phyloP scores from a whole-genome alignment of 2,888 invertebrate genomes.

The Coenonympha glycerion region DNA sequence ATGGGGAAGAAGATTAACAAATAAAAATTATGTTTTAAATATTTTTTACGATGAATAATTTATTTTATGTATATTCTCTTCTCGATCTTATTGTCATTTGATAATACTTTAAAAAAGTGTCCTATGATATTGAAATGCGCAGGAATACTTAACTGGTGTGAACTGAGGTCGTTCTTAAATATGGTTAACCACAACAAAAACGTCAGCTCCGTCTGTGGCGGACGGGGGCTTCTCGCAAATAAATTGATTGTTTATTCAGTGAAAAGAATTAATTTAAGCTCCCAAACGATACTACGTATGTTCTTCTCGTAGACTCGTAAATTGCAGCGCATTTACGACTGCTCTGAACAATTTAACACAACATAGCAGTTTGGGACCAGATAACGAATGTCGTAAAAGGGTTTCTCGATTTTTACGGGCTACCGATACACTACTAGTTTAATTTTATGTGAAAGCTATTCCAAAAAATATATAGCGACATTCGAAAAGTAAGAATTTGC shows the following conservation, averaged over 20 bases:
- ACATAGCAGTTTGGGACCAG: conserved; percentile 18
- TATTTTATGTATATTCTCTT: no score
- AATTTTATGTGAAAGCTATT: conserved; percentile 7
- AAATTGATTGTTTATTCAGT: conserved; percentile 13
- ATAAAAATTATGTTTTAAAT: no score
- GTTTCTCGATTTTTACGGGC: conserved; percentile 11
- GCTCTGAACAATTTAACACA: conserved; percentile 20
- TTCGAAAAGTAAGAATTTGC: no score
- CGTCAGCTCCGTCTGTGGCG: background rate
- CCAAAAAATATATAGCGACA: no score
- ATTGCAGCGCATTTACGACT: conserved; percentile 23
- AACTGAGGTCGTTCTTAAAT: background rate
- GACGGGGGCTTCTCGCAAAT: conserved; percentile 2
- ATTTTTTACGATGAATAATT: no score
- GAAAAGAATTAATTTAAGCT: background rate
- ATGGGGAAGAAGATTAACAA: no score
- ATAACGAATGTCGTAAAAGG: conserved; percentile 20
- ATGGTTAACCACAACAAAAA: background rate
- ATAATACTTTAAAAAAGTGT: no score
- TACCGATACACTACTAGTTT: conserved; percentile 12
- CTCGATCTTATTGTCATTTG: no score
- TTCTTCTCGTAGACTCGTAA: conserved; percentile 14
- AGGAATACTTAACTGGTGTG: no score
- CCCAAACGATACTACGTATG: conserved; percentile 14
- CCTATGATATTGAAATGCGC: no score